These are phyloP conservation scores for Noctuana brunneofusca DNA, from an alignment of 2,888 invertebrate genomes.

Conservation along the genomic window DNA sequence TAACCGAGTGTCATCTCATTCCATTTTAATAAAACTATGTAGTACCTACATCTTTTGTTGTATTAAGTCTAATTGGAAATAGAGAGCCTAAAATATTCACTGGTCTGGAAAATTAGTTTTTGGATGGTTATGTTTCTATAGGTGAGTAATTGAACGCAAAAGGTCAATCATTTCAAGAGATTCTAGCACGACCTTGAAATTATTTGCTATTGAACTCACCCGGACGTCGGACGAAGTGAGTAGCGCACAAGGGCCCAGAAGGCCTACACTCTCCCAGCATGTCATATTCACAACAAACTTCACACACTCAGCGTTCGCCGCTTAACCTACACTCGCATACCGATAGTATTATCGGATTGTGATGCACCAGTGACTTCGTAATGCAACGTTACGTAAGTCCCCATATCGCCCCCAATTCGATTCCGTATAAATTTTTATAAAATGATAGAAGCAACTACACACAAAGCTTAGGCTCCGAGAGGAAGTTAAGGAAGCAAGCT, in stretches of 20 bases:
- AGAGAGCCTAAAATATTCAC: background rate
- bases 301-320: constrained; percentile 52
- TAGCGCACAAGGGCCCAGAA: constrained; percentile 79
- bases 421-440: constrained; percentile 51
- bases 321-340: constrained; percentile 52
- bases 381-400: constrained; percentile 68
- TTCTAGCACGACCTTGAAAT: constrained; percentile 41
- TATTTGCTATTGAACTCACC: constrained; percentile 63
- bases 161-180: constrained; percentile 9
- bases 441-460: constrained; percentile 72
- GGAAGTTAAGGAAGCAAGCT: constrained; percentile 71
- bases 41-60: background rate
- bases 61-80: background rate
- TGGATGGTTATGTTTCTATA: constrained; percentile 20
- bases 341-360: constrained; percentile 59
- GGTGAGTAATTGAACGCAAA: background rate
- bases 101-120: constrained; percentile 44
- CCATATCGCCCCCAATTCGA: constrained; percentile 48
- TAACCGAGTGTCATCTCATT: no score
- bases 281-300: constrained; percentile 67
- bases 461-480: constrained; percentile 60
- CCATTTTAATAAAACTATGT: background rate
- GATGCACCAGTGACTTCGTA: constrained; percentile 66
- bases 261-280: constrained; percentile 81
- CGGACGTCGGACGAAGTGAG: constrained; percentile 75